These are phyloP conservation scores for human (Homo sapiens) DNA, from an alignment of 2,113 vertebrate genomes.

Conservation along the genomic window DNA sequence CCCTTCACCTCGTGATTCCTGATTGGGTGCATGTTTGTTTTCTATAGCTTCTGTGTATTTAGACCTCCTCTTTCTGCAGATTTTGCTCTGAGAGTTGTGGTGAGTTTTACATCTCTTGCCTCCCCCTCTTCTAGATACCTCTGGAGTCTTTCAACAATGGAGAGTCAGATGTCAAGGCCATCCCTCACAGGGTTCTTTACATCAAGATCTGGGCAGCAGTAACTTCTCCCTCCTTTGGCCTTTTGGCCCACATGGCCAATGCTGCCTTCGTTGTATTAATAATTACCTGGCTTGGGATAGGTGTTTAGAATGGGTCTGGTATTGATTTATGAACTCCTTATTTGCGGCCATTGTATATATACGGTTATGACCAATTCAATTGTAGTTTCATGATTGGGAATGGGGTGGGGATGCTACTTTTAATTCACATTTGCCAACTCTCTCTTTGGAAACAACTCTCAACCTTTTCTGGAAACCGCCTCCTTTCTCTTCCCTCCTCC, in stretches of 20 bases:
- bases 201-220: background rate
- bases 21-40: background rate
- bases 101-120: background rate
- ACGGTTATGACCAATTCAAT: background rate
- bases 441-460: slow-evolving; percentile 48
- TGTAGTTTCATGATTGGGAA: slow-evolving; percentile 8
- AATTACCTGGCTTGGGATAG: background rate
- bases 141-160: background rate
- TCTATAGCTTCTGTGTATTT: background rate
- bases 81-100: background rate
- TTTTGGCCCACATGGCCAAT: background rate
- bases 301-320: background rate
- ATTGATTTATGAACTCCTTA: slow-evolving; percentile 2
- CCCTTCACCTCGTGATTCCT: background rate
- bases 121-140: background rate
- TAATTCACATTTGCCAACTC: slow-evolving; percentile 48
- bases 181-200: background rate
- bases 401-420: background rate
- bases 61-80: background rate
- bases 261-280: background rate
- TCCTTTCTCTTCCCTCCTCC: slow-evolving; percentile 33
- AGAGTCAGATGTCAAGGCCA: background rate
- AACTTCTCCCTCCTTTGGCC: background rate
- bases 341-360: background rate
- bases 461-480: slow-evolving; percentile 61